Conservation (phyloP, 2,888 invertebrate species). For the Buathra laborator region DNA sequence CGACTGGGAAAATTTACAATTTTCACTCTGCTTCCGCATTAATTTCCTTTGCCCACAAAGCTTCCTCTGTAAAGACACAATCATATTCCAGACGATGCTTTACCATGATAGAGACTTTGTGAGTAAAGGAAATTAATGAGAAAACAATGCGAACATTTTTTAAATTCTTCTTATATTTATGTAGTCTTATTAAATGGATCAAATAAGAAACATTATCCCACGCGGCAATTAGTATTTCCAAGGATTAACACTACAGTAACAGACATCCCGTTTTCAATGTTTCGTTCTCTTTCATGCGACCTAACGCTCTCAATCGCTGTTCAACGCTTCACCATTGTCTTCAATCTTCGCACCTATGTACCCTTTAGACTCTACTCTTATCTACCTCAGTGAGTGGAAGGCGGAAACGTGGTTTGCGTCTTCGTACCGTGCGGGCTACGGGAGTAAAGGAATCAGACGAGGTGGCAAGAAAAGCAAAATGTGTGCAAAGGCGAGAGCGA, state of each 20-base stretch:
- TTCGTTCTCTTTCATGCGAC: background rate
- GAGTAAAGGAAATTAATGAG: too few species aligned
- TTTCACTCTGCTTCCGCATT: too few species aligned
- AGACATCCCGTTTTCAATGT: background rate
- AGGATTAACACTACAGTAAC: background rate
- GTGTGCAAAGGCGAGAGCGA: constrained; percentile 32
- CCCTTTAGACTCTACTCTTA: constrained; percentile 15
- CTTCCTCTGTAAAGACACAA: background rate
- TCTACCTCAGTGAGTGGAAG: constrained; percentile 33
- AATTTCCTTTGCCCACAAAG: background rate
- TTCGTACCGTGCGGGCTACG: constrained; percentile 20
- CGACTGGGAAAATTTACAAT: too few species aligned
- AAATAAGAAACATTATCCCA: background rate
- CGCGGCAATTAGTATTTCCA: background rate
- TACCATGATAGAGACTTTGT: too few species aligned
- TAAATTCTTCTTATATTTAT: background rate
- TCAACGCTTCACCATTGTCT: background rate
- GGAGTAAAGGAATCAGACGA: constrained; percentile 37
- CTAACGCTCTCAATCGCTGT: constrained; percentile 4
- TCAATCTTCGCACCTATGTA: background rate
- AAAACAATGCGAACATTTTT: too few species aligned
- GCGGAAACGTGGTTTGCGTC: constrained; percentile 26
- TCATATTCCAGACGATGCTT: too few species aligned
- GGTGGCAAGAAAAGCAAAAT: constrained; percentile 47
- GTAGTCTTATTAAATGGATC: background rate